Evolutionary conservation across 1,140 invertebrate species (phyloP).

Genomic region (Tigriopus japonicus): DNA sequence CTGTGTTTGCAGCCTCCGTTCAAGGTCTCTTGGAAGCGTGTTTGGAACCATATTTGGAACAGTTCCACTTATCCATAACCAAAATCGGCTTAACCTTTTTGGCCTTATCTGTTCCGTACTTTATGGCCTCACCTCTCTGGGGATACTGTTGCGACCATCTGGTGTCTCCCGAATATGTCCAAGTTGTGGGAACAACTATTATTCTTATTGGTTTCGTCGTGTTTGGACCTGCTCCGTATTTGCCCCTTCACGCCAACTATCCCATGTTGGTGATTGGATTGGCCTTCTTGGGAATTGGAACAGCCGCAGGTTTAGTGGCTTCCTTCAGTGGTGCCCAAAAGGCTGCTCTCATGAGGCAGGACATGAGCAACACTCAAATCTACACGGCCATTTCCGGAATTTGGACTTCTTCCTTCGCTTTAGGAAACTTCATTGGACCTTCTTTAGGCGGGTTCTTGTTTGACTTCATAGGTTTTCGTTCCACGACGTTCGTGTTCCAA

Average conservation of each 20-base stretch:
- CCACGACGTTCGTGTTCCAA: conserved; percentile 39
- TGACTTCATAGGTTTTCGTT: conserved; percentile 47
- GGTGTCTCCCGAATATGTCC: conserved; percentile 42
- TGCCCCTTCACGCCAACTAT: not conserved
- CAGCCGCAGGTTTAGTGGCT: not conserved
- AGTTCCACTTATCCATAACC: conserved; percentile 47
- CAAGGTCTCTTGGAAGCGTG: conserved; percentile 62
- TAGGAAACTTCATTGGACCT: conserved; percentile 64
- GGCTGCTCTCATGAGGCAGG: not conserved
- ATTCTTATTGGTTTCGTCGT: conserved; percentile 43
- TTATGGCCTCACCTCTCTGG: conserved; percentile 54
- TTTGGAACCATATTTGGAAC: conserved; percentile 54
- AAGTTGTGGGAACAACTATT: conserved; percentile 40
- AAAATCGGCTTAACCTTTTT: conserved; percentile 64
- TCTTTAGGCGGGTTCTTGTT: conserved; percentile 52
- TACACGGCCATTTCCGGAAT: conserved; percentile 61
- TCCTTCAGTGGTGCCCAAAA: conserved; percentile 1
- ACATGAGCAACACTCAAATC: conserved; percentile 46
- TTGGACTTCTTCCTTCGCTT: conserved; percentile 63
- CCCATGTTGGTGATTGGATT: not conserved
- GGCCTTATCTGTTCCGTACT: conserved; percentile 65
- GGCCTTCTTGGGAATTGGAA: not conserved
- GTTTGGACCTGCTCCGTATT: conserved; percentile 23
- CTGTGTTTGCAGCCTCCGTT: conserved; percentile 51
- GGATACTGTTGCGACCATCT: conserved; percentile 53